Percentiles rank a stretch among this genome's conserved stretches.
These are phyloP conservation scores for Turritopsis rubra DNA, from an alignment of 30 jellyfish, hydroid and myxozoan species.

Conservation along the genomic window DNA sequence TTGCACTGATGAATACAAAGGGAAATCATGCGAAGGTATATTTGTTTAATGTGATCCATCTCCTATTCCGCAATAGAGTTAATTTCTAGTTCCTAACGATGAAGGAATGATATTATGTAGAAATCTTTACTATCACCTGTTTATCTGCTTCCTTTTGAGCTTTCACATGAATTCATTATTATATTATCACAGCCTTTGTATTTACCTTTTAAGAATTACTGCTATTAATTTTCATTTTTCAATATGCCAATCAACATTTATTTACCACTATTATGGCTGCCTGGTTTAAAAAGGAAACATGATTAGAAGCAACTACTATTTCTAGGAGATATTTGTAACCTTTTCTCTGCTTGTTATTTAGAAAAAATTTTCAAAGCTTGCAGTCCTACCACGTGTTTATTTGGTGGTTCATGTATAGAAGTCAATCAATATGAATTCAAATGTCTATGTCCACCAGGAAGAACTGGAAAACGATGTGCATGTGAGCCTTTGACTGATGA, in stretches of 20 bases:
- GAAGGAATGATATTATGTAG: too few species aligned
- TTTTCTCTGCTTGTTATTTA: background rate
- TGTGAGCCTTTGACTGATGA: slow-evolving; percentile 32
- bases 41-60: background rate
- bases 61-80: background rate
- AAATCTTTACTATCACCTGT: too few species aligned
- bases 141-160: too few species aligned
- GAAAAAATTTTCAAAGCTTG: slow-evolving; percentile 80
- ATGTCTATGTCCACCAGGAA: slow-evolving; percentile 78
- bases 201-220: too few species aligned
- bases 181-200: too few species aligned
- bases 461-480: slow-evolving; percentile 92
- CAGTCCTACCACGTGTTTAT: slow-evolving; percentile 62
- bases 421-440: slow-evolving; percentile 51
- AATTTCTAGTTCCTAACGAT: background rate
- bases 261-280: too few species aligned
- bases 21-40: slow-evolving; percentile 82
- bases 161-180: too few species aligned
- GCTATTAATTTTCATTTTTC: too few species aligned
- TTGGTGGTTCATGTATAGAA: slow-evolving; percentile 94
- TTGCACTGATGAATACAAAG: slow-evolving; percentile 77
- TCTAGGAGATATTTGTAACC: background rate
- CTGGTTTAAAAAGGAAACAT: too few species aligned
- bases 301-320: too few species aligned
- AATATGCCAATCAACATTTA: too few species aligned